phyloP scores from a whole-genome alignment of 2,888 invertebrate genomes.

The Eupsilia transversa region DNA sequence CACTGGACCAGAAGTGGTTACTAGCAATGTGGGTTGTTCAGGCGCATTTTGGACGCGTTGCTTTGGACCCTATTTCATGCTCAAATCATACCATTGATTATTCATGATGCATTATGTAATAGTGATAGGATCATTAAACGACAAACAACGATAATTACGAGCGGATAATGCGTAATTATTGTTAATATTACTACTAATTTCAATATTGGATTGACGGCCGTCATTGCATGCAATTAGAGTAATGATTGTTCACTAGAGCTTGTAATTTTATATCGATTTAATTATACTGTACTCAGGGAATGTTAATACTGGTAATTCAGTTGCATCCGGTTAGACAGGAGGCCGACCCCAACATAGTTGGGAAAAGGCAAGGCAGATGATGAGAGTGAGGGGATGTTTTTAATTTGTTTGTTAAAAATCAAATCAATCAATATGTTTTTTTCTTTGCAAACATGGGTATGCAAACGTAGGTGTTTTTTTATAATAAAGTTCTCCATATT shows the following conservation, averaged over 20 bases:
- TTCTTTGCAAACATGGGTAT: no score
- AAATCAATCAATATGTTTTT: no score
- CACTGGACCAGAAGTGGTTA: no score
- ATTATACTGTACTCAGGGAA: background rate
- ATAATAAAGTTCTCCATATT: no score
- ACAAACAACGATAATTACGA: constrained; percentile 21
- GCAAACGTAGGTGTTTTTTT: no score
- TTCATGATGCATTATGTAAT: background rate
- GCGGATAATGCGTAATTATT: constrained; percentile 11
- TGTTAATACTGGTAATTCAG: background rate
- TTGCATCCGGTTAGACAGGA: background rate
- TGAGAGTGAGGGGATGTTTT: background rate
- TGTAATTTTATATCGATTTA: background rate
- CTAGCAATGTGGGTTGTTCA: no score
- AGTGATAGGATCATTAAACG: constrained; percentile 7
- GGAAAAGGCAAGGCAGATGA: background rate
- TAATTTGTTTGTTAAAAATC: no score
- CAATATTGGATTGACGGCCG: constrained; percentile 10
- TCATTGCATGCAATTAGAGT: constrained; percentile 30
- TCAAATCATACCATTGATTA: background rate
- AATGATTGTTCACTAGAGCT: constrained; percentile 18
- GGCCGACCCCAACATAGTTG: background rate
- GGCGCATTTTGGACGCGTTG: background rate
- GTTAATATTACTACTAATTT: constrained; percentile 34
- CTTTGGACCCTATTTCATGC: background rate